A percentile compares a stretch with the other conserved stretches of the same genome.
Conservation (phyloP, 2,797 vertebrate genomes). For the Anguilla pacifica region DNA sequence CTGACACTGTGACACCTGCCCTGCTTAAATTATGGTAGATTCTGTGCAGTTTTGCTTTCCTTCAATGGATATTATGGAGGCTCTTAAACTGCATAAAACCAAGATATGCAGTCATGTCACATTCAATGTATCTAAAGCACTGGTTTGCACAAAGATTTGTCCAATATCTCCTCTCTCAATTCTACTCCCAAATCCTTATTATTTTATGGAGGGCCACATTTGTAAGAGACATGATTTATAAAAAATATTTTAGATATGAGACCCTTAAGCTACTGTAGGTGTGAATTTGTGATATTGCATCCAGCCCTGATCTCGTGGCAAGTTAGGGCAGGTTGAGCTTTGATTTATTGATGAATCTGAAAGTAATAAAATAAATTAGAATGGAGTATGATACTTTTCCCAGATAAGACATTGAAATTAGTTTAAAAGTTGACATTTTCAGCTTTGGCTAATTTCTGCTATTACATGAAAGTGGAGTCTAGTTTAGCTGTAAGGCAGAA, state of each 20-base stretch:
- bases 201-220: background rate
- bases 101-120: background rate
- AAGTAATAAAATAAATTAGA: background rate
- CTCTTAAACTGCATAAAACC: slow-evolving; percentile 7
- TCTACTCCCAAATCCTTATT: background rate
- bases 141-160: background rate
- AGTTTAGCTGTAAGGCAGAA: slow-evolving; percentile 13
- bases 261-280: background rate
- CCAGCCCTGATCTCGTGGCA: background rate
- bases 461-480: slow-evolving; percentile 4
- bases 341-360: background rate
- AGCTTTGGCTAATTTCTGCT: background rate
- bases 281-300: background rate
- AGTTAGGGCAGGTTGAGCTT: background rate
- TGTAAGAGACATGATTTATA: background rate
- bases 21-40: background rate
- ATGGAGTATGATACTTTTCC: background rate
- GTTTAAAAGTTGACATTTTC: slow-evolving; percentile 5
- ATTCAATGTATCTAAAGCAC: background rate
- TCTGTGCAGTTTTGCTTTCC: background rate
- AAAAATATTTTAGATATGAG: background rate
- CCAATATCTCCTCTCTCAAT: background rate
- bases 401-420: background rate
- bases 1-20: background rate
- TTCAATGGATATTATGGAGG: background rate